phyloP scores from a whole-genome alignment of 2,797 vertebrate genomes.

The Agapornis canus region DNA sequence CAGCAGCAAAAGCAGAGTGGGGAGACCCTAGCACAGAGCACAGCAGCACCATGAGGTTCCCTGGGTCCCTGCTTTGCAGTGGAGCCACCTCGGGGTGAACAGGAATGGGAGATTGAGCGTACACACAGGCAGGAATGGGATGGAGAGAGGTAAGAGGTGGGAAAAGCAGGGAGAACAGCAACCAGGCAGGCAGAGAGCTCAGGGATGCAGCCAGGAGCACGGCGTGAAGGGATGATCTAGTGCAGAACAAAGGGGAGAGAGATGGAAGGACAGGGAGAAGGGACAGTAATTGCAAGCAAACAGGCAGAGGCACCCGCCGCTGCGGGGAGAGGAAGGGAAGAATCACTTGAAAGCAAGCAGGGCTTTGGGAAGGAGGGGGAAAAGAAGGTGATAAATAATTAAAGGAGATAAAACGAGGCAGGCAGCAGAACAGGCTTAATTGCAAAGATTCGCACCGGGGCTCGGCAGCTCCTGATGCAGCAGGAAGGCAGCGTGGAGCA shows the following conservation, averaged over 20 bases:
- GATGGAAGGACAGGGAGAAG: neutral
- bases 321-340: neutral
- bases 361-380: neutral
- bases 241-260: constrained; percentile 37
- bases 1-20: neutral
- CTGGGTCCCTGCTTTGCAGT: neutral
- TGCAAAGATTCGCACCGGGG: neutral
- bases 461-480: neutral
- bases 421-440: constrained; percentile 47
- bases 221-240: neutral
- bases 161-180: neutral
- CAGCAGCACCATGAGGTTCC: neutral
- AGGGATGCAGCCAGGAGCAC: neutral
- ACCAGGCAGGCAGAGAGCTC: neutral
- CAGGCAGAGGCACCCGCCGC: neutral
- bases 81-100: accelerated
- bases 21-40: neutral
- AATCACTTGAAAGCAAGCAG: constrained; percentile 27
- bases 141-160: neutral
- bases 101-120: neutral
- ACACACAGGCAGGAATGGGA: neutral
- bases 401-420: constrained; percentile 64
- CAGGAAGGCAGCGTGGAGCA: neutral
- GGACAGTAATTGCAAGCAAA: neutral
- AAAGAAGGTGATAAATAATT: constrained; percentile 46